Conservation (phyloP, 2,113 vertebrate species). For the Heliornis fulica region DNA sequence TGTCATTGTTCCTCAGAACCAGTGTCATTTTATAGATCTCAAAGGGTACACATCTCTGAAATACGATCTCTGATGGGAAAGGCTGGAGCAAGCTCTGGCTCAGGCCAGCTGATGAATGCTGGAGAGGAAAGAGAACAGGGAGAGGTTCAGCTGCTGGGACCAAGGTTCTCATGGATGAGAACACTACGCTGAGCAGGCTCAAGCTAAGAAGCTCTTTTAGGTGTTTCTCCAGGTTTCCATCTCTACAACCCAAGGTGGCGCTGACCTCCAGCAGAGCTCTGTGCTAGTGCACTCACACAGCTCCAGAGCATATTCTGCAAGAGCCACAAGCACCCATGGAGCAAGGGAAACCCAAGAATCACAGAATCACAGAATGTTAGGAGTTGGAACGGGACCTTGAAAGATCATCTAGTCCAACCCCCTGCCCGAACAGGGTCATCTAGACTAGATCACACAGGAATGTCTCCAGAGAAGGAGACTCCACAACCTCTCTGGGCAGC, state of each 20-base stretch:
- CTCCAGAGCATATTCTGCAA: background rate
- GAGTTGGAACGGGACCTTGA: too few relatives aligned
- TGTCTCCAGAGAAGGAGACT: too few relatives aligned
- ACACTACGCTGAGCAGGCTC: background rate
- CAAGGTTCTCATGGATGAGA: background rate
- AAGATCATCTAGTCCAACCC: too few relatives aligned
- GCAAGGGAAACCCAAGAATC: background rate
- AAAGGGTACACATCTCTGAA: constrained; percentile 80
- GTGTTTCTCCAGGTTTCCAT: background rate
- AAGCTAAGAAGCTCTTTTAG: background rate
- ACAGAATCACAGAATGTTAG: too few relatives aligned
- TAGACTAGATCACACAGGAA: too few relatives aligned
- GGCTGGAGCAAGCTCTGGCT: constrained; percentile 83
- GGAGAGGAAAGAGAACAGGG: background rate
- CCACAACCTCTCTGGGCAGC: too few relatives aligned
- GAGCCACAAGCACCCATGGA: fast-evolving
- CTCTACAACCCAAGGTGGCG: background rate
- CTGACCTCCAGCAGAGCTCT: background rate
- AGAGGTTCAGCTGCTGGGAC: background rate
- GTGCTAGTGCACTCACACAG: background rate
- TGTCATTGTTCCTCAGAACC: constrained; percentile 82
- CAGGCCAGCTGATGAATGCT: constrained; percentile 75
- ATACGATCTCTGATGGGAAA: constrained; percentile 84
- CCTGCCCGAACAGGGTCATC: too few relatives aligned
- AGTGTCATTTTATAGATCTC: constrained; percentile 80